Base-by-base conservation (phyloP, 2,888 invertebrate species). In the Automeris io region DNA sequence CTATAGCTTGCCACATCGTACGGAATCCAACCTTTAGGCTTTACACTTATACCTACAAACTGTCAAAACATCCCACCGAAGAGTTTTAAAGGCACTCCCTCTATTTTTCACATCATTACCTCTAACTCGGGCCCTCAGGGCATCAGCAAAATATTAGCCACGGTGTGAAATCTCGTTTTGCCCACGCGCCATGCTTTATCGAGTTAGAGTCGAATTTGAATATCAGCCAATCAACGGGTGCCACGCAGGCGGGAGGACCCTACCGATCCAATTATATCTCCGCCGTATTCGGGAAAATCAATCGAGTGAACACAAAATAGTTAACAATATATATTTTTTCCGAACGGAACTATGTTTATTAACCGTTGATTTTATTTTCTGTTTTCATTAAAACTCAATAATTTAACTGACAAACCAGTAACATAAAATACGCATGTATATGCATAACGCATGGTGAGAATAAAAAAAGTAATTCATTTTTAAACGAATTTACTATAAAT, bases 141-240 rank as follows among this genome's bases (percentile, higher is more conserved):
- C 70, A 60, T 62, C 61, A 57, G 56, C 67, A 73, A 78, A 80
- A 79, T 83, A 83, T 83, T 83, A 82, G 83, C 82, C 69, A 53
- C 67, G 61, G 63, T 72, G 73, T 64, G 60, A 70, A 79, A 79
- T 66, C 67, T 67, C 67, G 63, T 78, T 68, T 71, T 60, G 65
- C 63, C 61, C 70, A 67, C 57, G 74, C 72, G 68, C 71, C 75
- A 67, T 64, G 56, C 54, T 53, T 61, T 59, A 81, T 73, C 70
- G 72, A 46, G 74, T 82, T 81, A 79, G 65, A 58, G 61, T 53
- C 61, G 70, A 82, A 82, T 83, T 81, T 83, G 82, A 81, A 83
- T 83, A 81, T 80, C 80, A 71, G 83, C 83, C 83, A 83, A 83
- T 83, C 81, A 82, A 74, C 76, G 77, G 46, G 55, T 70, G 70